Conservation (phyloP, 1,140 invertebrate genomes). For the Leptopilina boulardi region DNA sequence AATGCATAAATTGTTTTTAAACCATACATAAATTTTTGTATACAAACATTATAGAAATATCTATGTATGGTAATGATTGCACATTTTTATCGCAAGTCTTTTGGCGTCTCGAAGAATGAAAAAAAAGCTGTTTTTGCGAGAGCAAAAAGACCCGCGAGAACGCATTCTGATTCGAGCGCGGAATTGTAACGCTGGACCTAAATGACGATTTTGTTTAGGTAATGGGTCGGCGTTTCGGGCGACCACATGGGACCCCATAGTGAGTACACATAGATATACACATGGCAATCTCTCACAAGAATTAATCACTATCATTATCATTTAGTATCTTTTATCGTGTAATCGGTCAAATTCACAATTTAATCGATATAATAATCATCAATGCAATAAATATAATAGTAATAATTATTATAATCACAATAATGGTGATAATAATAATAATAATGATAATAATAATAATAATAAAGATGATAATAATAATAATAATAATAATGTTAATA, state of each 20-base stretch:
- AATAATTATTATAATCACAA: slow-evolving; percentile 47
- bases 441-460: slow-evolving; percentile 35
- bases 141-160: slow-evolving; percentile 54
- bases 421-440: slow-evolving; percentile 32
- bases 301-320: slow-evolving; percentile 75
- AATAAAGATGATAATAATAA: neutral
- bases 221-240: slow-evolving; percentile 69
- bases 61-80: slow-evolving; percentile 12
- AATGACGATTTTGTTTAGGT: slow-evolving; percentile 59
- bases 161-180: slow-evolving; percentile 42
- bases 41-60: neutral
- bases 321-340: slow-evolving; percentile 73
- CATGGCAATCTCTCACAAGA: slow-evolving; percentile 76
- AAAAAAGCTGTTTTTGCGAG: slow-evolving; percentile 58
- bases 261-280: slow-evolving; percentile 76
- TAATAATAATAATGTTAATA: slow-evolving; percentile 40
- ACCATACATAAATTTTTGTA: slow-evolving; percentile 13
- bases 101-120: slow-evolving; percentile 59
- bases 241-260: slow-evolving; percentile 68
- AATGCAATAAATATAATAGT: slow-evolving; percentile 50
- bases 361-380: slow-evolving; percentile 51
- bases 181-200: slow-evolving; percentile 41
- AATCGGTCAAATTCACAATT: slow-evolving; percentile 61
- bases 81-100: slow-evolving; percentile 40
- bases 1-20: neutral